Conservation (phyloP, 2,888 invertebrate genomes). For the Micoletzkya japonica region DNA sequence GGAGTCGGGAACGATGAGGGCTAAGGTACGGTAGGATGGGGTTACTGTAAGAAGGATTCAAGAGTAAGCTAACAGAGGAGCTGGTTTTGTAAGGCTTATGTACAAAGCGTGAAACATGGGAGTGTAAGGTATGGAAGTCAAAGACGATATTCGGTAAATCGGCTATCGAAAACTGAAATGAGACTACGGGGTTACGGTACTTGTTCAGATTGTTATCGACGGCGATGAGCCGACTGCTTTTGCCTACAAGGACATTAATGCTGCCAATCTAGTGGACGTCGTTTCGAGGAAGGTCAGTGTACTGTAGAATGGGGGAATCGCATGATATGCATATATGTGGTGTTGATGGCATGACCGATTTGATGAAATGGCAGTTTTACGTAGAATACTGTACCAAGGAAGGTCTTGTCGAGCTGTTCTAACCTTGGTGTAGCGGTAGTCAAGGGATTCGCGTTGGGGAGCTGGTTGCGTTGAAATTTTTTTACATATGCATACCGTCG, state of each 20-base stretch:
- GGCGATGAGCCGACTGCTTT: constrained; percentile 63
- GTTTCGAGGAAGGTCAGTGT: constrained; percentile 82
- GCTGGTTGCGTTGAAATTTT: not conserved
- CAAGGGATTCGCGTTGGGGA: too few relatives aligned
- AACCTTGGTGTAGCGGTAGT: too few relatives aligned
- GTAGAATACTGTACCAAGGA: too few relatives aligned
- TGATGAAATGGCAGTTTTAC: too few relatives aligned
- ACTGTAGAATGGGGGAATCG: too few relatives aligned
- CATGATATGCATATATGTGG: too few relatives aligned
- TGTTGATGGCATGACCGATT: too few relatives aligned
- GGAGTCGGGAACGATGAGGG: constrained; percentile 82
- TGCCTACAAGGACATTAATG: constrained; percentile 80
- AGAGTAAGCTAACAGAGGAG: not conserved
- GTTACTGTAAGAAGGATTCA: not conserved
- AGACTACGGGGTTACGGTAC: not conserved
- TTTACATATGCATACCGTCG: not conserved
- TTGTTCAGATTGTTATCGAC: constrained; percentile 67
- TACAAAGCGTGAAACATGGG: not conserved
- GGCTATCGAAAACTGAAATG: not conserved
- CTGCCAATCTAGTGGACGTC: constrained; percentile 83
- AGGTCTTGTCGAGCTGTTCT: too few relatives aligned
- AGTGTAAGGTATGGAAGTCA: not conserved
- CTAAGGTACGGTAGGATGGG: constrained; percentile 68
- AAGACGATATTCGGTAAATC: too few relatives aligned
- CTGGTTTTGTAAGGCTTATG: not conserved